phyloP scores from a whole-genome alignment of 2,113 vertebrate genomes.

The Notiomystis cincta region DNA sequence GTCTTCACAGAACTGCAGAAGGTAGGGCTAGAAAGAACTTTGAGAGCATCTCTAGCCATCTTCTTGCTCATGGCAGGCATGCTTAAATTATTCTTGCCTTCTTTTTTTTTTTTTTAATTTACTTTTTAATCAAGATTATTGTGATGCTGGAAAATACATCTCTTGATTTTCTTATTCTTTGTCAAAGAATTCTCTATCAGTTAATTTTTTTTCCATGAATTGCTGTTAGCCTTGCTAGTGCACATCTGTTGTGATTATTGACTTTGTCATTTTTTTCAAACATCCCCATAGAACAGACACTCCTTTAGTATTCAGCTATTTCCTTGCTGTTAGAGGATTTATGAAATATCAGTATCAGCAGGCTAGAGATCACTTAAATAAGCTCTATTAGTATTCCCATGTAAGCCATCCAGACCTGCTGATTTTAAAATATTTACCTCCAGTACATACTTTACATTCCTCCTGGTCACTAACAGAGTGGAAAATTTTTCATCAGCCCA shows the following conservation, averaged over 20 bases:
- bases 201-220: neutral
- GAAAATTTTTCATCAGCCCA: neutral
- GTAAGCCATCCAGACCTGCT: neutral
- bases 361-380: neutral
- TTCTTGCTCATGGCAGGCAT: neutral
- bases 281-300: neutral
- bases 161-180: neutral
- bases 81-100: neutral
- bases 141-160: neutral
- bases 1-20: neutral
- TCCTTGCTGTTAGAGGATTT: neutral
- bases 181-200: neutral
- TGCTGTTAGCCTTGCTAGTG: neutral
- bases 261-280: neutral
- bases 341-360: neutral
- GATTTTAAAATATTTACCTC: constrained; percentile 34
- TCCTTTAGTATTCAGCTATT: neutral
- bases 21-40: neutral
- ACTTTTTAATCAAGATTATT: neutral
- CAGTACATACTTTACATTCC: constrained; percentile 1
- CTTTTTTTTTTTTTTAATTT: neutral
- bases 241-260: neutral
- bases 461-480: neutral
- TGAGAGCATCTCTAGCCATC: neutral
- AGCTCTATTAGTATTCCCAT: neutral